A percentile compares a stretch with the other conserved stretches of the same genome.
These are phyloP conservation scores for Philhelius pedissequus DNA, from an alignment of 2,888 invertebrate genomes.

Conservation along the genomic window DNA sequence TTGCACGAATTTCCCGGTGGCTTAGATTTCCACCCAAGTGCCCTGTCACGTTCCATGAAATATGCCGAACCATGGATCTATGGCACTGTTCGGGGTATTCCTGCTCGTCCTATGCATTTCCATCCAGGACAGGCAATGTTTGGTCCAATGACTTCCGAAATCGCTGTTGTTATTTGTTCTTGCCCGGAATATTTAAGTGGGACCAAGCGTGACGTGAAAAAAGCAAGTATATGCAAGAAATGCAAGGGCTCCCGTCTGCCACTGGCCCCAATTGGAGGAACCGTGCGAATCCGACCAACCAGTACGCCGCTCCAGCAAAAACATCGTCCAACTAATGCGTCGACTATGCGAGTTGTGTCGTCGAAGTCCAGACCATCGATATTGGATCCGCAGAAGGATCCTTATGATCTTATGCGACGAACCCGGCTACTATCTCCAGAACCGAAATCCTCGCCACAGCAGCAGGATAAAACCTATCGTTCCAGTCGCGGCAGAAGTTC, in stretches of 20 bases:
- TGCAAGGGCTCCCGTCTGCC: slow-evolving; percentile 90
- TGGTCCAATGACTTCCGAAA: slow-evolving; percentile 79
- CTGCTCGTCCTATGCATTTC: slow-evolving; percentile 78
- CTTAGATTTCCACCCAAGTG: slow-evolving; percentile 79
- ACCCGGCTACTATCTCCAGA: slow-evolving; percentile 85
- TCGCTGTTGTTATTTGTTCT: slow-evolving; percentile 88
- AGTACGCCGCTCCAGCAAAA: slow-evolving; percentile 72
- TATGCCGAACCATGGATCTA: slow-evolving; percentile 93
- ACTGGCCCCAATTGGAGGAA: slow-evolving; percentile 85
- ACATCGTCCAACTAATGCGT: slow-evolving; percentile 79
- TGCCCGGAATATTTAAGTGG: slow-evolving; percentile 90
- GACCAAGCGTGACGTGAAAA: slow-evolving; percentile 86
- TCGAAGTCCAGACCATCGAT: slow-evolving; percentile 83
- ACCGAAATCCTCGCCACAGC: slow-evolving; percentile 70
- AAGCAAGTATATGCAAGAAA: slow-evolving; percentile 89
- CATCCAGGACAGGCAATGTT: slow-evolving; percentile 76
- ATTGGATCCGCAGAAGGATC: slow-evolving; percentile 84
- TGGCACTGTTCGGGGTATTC: slow-evolving; percentile 84
- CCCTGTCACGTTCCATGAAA: slow-evolving; percentile 90
- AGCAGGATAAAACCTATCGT: slow-evolving; percentile 74
- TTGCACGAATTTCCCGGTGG: slow-evolving; percentile 51
- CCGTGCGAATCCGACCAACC: slow-evolving; percentile 80
- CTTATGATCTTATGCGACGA: slow-evolving; percentile 90
- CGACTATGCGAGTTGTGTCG: slow-evolving; percentile 83
- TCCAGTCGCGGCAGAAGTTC: slow-evolving; percentile 80